Evolutionary conservation across 2,113 vertebrate species (phyloP), one percentile per base, ranked within the genome.

Genomic region (Myiozetetes cayanensis): DNA sequence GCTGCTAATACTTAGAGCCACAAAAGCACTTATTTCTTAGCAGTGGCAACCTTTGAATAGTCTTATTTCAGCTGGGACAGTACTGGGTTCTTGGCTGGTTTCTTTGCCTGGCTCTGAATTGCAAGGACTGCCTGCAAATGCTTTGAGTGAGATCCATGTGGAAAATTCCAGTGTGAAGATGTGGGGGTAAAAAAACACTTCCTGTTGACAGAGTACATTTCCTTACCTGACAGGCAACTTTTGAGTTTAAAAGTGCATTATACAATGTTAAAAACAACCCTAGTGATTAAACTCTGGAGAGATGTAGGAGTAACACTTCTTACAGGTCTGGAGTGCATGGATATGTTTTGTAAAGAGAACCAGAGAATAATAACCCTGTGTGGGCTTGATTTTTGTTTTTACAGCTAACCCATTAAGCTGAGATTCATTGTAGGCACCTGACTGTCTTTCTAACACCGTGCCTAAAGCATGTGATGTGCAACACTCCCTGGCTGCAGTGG

Each of bases 161-260:
- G 94, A 94, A 90, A 74, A 76, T 88, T 94, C 84, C 86, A 77
- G 25, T 47, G 52, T 84, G 61, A 89, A 84, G 52, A 37, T 11
- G 19, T 1, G 9, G 11, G 18, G 22, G 24, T 13, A 7, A 4
- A 16, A 33, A 74, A 61, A 5, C 33, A 58, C 56, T 30, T 85
- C 31, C 23, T 72, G 63, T 90, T 91, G 66, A 67, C 71, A 41
- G 37, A 77, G 46, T 56, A 28, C 21, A 9, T 39, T 49, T 82
- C 41, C 46, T 68, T 89, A 73, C 44, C n/a, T 76, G 58, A 44
- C 17, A 25, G 47, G 19, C 58, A 76, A 7, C 56, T 89, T 89
- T 70, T 43, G 31, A 76, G 23, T 81, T 87, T 61, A 39, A 27
- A 43, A 50, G 30, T 55, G 58, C 6, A 12, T 82, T 65, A 30